phyloP scores from a whole-genome alignment of 2,113 vertebrate species.

The Rissa tridactyla region DNA sequence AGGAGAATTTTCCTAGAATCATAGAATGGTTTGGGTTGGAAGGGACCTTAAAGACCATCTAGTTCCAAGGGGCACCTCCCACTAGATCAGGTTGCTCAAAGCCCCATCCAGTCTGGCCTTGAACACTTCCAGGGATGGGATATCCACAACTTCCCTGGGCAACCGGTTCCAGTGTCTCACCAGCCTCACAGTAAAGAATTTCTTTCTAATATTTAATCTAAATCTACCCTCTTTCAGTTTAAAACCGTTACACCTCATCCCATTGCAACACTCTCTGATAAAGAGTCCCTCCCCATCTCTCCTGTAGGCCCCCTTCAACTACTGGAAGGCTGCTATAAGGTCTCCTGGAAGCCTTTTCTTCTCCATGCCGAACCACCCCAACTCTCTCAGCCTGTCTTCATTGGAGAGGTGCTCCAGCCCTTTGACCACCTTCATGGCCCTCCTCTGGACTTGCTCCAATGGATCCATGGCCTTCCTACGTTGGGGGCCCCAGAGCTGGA shows the following conservation, averaged over 20 bases:
- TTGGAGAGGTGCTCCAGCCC: neutral
- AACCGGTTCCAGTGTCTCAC: neutral
- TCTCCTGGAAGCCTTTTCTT: neutral
- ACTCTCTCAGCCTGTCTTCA: neutral
- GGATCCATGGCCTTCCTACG: neutral
- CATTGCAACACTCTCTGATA: too few species aligned
- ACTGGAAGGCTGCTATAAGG: neutral
- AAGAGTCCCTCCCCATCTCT: neutral
- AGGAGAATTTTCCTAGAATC: neutral
- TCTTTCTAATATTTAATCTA: neutral
- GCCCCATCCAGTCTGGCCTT: neutral
- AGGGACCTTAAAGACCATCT: neutral
- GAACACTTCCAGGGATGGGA: neutral
- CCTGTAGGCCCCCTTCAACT: neutral
- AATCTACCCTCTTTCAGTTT: neutral
- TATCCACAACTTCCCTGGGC: neutral
- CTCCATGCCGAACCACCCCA: neutral
- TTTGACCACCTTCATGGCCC: neutral
- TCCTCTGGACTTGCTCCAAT: neutral
- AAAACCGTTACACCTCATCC: neutral
- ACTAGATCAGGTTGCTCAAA: neutral
- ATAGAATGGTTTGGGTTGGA: neutral
- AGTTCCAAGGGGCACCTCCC: neutral
- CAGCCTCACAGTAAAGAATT: neutral
- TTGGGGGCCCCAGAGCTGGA: neutral